phyloP scores from a whole-genome alignment of 2,797 vertebrate genomes.

The Cephalopachus bancanus region DNA sequence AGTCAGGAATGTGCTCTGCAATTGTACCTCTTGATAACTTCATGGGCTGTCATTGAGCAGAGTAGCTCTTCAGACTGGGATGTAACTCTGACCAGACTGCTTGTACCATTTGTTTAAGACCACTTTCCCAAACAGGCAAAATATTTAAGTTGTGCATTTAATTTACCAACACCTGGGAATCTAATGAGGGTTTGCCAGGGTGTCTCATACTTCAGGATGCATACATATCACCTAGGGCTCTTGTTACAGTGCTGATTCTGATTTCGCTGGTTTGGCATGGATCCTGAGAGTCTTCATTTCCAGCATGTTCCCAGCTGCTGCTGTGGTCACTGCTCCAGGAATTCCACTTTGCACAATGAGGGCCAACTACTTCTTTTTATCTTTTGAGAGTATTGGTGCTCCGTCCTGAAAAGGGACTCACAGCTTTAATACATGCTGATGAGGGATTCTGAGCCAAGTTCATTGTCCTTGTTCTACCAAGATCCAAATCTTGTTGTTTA shows the following conservation, averaged over 20 bases:
- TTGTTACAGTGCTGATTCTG: conserved; percentile 3
- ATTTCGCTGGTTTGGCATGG: not conserved
- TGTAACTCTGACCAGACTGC: not conserved
- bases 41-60: not conserved
- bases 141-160: conserved; percentile 24
- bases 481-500: conserved; percentile 39
- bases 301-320: not conserved
- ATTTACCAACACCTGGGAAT: conserved; percentile 14
- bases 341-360: not conserved
- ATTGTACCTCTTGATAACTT: not conserved
- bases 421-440: not conserved
- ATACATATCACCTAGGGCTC: not conserved
- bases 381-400: not conserved
- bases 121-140: conserved; percentile 41
- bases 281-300: not conserved
- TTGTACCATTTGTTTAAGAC: not conserved
- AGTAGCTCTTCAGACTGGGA: not conserved
- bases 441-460: not conserved
- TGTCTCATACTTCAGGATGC: not conserved
- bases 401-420: not conserved
- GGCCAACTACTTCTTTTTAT: not conserved
- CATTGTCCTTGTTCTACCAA: not conserved
- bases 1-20: conserved; percentile 1
- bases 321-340: not conserved
- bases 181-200: not conserved